Evolutionary conservation across 2,888 invertebrate genomes (phyloP).

Genomic region (Calephelis perditalis): DNA sequence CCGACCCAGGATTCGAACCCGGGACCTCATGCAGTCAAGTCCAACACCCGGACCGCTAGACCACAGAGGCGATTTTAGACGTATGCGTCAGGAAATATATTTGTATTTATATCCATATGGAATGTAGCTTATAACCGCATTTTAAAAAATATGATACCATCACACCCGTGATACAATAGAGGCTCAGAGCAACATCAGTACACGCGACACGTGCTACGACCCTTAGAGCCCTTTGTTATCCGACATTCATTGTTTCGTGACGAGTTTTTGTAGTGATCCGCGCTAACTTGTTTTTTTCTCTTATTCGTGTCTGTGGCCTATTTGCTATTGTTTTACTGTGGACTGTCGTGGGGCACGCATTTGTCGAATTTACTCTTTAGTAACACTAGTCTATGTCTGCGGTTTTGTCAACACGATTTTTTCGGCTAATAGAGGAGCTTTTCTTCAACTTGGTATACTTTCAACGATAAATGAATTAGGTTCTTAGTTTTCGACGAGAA

Average conservation of each 20-base stretch:
- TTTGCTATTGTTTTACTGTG: constrained; percentile 26
- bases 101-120: too few relatives aligned
- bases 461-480: too few relatives aligned
- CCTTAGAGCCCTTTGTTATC: constrained; percentile 20
- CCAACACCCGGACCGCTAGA: too few relatives aligned
- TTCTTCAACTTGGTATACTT: too few relatives aligned
- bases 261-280: constrained; percentile 25
- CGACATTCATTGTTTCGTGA: constrained; percentile 27
- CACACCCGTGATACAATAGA: background rate
- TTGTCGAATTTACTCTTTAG: constrained; percentile 1
- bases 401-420: too few relatives aligned
- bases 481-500: too few relatives aligned
- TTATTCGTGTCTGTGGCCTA: constrained; percentile 23
- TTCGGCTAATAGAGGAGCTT: too few relatives aligned
- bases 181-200: constrained; percentile 21
- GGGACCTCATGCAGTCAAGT: too few relatives aligned
- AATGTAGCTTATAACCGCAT: background rate
- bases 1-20: too few relatives aligned
- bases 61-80: too few relatives aligned
- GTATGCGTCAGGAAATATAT: too few relatives aligned
- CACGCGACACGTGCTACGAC: constrained; percentile 17
- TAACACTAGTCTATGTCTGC: too few relatives aligned
- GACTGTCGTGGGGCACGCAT: constrained; percentile 7
- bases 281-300: constrained; percentile 26
- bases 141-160: constrained; percentile 1